phyloP scores from a whole-genome alignment of 2,113 vertebrate genomes.

The Dicaeum eximium region DNA sequence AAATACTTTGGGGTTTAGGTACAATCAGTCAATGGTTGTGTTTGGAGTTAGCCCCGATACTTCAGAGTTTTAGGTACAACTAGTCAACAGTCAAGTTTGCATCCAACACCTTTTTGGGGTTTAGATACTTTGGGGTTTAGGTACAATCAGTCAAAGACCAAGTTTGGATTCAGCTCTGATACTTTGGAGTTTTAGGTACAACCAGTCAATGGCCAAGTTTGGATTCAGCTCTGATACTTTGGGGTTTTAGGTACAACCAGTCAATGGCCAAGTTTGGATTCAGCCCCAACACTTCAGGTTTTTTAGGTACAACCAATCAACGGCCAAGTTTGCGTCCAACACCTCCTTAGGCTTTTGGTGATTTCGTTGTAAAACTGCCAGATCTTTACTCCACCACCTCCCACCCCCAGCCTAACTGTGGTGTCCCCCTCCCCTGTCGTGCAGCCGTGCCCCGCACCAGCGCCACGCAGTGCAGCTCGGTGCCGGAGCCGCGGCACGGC shows the following conservation, averaged over 20 bases:
- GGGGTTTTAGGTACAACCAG: neutral
- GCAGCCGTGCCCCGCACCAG: constrained; percentile 94
- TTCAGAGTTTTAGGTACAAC: neutral
- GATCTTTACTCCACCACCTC: fast-evolving
- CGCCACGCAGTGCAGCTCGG: constrained; percentile 94
- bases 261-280: fast-evolving
- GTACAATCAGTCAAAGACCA: fast-evolving
- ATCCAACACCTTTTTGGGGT: neutral
- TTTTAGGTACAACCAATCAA: too few species aligned
- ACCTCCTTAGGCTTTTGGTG: fast-evolving
- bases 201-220: too few species aligned
- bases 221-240: neutral
- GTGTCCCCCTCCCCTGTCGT: fast-evolving
- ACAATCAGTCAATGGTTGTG: fast-evolving
- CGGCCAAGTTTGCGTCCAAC: fast-evolving
- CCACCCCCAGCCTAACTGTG: fast-evolving
- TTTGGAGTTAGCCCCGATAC: neutral
- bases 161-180: neutral
- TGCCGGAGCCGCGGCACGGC: constrained; percentile 92
- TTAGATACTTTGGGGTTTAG: neutral
- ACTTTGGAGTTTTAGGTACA: neutral
- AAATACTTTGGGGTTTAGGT: neutral
- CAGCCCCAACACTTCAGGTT: neutral
- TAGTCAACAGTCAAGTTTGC: fast-evolving
- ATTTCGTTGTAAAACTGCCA: fast-evolving